Base-by-base conservation (phyloP, 2,113 vertebrate genomes). In the Nesospiza acunhae region DNA sequence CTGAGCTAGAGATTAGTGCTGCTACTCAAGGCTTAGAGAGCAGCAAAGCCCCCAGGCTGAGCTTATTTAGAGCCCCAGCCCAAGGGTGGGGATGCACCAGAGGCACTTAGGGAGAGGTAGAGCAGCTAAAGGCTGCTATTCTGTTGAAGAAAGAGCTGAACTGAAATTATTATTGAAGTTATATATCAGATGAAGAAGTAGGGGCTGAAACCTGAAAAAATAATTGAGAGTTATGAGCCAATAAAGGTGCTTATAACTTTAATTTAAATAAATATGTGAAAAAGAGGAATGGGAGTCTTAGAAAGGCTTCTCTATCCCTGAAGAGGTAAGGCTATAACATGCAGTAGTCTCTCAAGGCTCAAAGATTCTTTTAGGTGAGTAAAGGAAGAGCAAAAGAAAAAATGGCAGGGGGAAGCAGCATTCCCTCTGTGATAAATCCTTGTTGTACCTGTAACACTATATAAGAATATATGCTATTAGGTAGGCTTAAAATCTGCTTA, bases 1-100 rank as follows among this genome's bases (percentile, higher is more conserved):
- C 15, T 17, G 2, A 73, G 1, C 9, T 14, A 1, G 3, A 21
- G 5, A 33, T 1, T 1, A 1, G 1, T 3, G 0, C 0, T 15
- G 2, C 12, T 8, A 8, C 2, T 15, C 4, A 11, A 13, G 55
- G 4, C 1, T 56, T 2, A 37, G 0, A 6, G 6, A 16, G 2
- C 7, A n/a, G 2, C 2, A 0, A 27, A 19, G 1, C 0, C 11
- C 28, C 16, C 17, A 64, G 39, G 28, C 42, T 62, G 73, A 80
- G n/a, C n/a, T 70, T 42, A 35, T 23, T 19, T 3, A 55, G 63
- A 24, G 8, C 6, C 26, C 22, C 59, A 77, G 16, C n/a, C n/a
- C 17, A 7, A 1, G 42, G 67, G 37, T 68, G 31, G n/a, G 50
- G 64, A 49, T 31, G 46, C 28, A 9, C n/a, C 27, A 44, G 41